These are phyloP conservation scores for Poeciliopsis occidentalis DNA, from an alignment of 2,113 vertebrate species.

Conservation along the genomic window DNA sequence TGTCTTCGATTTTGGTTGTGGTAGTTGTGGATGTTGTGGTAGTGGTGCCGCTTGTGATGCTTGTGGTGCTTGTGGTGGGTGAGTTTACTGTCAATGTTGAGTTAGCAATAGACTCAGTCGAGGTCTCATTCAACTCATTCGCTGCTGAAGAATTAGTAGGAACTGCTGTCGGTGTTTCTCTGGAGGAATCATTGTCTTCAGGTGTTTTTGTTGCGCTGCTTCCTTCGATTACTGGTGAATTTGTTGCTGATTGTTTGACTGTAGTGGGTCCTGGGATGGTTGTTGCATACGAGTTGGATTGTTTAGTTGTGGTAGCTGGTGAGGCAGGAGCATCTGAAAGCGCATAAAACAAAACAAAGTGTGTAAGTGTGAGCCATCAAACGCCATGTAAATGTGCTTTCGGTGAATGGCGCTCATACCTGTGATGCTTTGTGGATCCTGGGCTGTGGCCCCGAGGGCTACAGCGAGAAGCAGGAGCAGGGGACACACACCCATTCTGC, in stretches of 20 bases:
- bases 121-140: no score
- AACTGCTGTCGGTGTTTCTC: no score
- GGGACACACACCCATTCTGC: conserved; percentile 93
- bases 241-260: not conserved
- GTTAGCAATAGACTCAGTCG: no score
- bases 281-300: conserved; percentile 8
- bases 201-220: no score
- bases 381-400: not conserved
- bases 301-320: conserved; percentile 26
- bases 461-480: conserved; percentile 86
- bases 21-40: conserved; percentile 23
- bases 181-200: no score
- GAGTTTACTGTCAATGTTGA: no score
- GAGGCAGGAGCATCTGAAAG: conserved; percentile 51
- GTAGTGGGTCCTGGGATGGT: conserved; percentile 10
- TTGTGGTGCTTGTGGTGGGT: conserved; percentile 8
- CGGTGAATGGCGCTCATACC: conserved; percentile 69
- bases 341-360: conserved; percentile 22
- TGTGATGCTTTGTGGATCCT: conserved; percentile 70
- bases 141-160: no score
- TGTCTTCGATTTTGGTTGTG: conserved; percentile 30
- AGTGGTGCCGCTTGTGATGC: conserved; percentile 15
- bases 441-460: conserved; percentile 77
- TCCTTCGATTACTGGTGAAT: no score
- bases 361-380: not conserved